A percentile compares a stretch with the other conserved stretches of the same genome.
These are phyloP conservation scores for Orchestes rusci DNA, from an alignment of 2,888 invertebrate species.

Conservation along the genomic window DNA sequence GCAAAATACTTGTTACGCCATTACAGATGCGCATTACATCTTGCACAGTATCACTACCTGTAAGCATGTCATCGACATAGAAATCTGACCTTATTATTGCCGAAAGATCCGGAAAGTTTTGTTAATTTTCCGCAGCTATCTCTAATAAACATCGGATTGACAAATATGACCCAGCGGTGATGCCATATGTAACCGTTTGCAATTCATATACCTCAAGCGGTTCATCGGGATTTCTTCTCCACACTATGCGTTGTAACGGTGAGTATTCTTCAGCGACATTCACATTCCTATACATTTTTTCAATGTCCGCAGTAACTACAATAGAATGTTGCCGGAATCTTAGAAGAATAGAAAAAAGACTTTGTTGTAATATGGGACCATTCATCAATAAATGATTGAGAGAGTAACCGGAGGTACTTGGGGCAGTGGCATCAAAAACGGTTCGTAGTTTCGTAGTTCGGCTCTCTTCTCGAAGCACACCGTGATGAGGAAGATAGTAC, in stretches of 20 bases:
- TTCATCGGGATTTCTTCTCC: slow-evolving; percentile 13
- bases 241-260: slow-evolving; percentile 21
- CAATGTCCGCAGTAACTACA: slow-evolving; percentile 22
- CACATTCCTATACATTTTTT: slow-evolving; percentile 26
- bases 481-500: background rate
- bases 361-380: slow-evolving; percentile 23
- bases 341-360: no score
- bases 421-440: slow-evolving; percentile 28
- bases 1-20: slow-evolving; percentile 1
- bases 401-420: slow-evolving; percentile 14
- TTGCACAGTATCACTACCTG: background rate
- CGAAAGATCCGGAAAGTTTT: no score
- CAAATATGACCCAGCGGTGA: slow-evolving; percentile 18
- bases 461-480: no score
- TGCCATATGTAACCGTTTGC: slow-evolving; percentile 24
- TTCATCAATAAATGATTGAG: slow-evolving; percentile 10
- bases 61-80: slow-evolving; percentile 26
- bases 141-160: slow-evolving; percentile 21
- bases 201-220: no score
- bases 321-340: slow-evolving; percentile 18
- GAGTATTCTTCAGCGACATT: slow-evolving; percentile 12
- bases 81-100: slow-evolving; percentile 23
- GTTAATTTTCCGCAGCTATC: slow-evolving; percentile 21
- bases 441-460: no score
- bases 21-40: slow-evolving; percentile 1